Evolutionary conservation across 2,797 vertebrate genomes (phyloP), one percentile per base, ranked within the genome.

Genomic region (Acanthis flammea): DNA sequence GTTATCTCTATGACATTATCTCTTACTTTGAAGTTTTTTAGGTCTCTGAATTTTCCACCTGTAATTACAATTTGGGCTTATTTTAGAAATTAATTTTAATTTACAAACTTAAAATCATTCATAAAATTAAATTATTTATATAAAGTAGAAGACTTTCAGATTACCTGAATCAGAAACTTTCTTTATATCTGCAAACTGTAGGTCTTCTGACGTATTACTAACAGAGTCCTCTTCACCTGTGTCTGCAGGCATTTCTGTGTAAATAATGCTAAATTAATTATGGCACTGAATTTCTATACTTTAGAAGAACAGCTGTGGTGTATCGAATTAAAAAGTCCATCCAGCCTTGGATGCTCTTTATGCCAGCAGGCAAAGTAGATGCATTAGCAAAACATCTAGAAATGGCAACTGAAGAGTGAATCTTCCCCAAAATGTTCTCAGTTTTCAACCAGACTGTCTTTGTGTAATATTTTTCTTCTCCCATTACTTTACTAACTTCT

Each of bases 91-190:
- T 27, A 14, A 79, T 47, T 37, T 68, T 62, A 88, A 53, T 45
- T 84, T 77, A 42, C 41, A 42, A 42, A 42, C 18, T 42, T 41
- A 18, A 42, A 42, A 42, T 42, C 9, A 42, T 42, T 42, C 18
- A 8, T 42, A 42, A 42, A 42, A 42, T 42, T 42, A 42, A 42
- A 42, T 18, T 42, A 42, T 92, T 76, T 54, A 73, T 71, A 50
- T 58, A 51, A 79, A 89, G 47, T 10, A 88, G 44, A 94, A 91
- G 25, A 70, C 41, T 68, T 94, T 50, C 22, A 27, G 35, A 80
- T 97, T 96, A 97, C 96, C 97, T 97, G 87, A 77, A 44, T 93
- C 71, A 87, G 94, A 85, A 91, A 89, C 79, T 96, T 95, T 95
- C 91, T 96, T 97, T 93, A 6, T 77, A 61, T 95, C 83, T 92